Evolutionary conservation across 2,797 vertebrate genomes (phyloP), one percentile per base, ranked within the genome.

Genomic region (Borostomias antarcticus): DNA sequence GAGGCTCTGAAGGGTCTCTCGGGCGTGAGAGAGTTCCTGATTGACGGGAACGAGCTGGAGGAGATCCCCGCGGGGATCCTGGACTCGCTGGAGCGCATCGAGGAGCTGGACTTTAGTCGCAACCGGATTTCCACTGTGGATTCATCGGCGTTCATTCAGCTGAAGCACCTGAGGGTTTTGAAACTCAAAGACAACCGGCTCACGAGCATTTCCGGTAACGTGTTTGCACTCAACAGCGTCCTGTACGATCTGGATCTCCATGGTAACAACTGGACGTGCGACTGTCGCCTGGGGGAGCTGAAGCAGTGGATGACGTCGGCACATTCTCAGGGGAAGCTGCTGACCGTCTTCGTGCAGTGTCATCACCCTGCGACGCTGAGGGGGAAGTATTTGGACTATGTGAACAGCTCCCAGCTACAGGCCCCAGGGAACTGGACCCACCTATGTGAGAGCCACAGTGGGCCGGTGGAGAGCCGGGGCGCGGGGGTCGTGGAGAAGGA

Each of bases 211-310:
- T 89, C 95, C 0, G 94, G 95, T 0, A 86, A 93, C 19, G 89
- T 92, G 56, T 96, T 99, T 47, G 72, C 93, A 23, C 88, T 93
- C 52, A 98, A 93, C 82, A 85, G 82, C 0, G 86, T 85, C 11
- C 94, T 98, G 72, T 93, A 94, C 68, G 88, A 94, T 64, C 74
- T 99, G 67, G 94, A 98, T 75, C 91, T 99, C 71, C 94, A 95
- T 10, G 95, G 94, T 52, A 98, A 99, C 10, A 90, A 93, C 80
- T 99, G 97, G 97, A 96, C 88, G 2, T 98, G 97, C 1, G 95
- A 98, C 85, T 99, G 97, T 68, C 90, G 87, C 33, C 86, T 98
- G 47, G 86, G 91, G 4, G 92, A 92, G 56, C 83, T 98, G 76
- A 95, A 94, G 82, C 89, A 70, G 61, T 98, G 96, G 96, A 92